A percentile compares a stretch with the other conserved stretches of the same genome.
Conservation (phyloP, 2,113 vertebrate species). For the Phylloscopus whistleri region DNA sequence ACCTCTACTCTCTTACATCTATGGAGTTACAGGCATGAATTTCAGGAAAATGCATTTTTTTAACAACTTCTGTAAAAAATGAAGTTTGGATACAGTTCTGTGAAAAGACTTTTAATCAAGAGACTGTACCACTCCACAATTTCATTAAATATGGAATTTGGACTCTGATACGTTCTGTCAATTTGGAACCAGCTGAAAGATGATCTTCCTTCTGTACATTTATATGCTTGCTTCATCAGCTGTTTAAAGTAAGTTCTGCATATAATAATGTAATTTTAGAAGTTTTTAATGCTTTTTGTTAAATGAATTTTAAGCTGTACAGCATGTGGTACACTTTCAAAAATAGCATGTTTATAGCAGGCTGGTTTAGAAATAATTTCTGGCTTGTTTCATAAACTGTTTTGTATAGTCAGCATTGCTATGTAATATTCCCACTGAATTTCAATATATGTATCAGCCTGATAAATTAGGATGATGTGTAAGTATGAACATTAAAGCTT, state of each 20-base stretch:
- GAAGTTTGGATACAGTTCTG: neutral
- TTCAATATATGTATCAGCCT: neutral
- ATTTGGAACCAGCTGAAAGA: neutral
- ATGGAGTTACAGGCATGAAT: neutral
- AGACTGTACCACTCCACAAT: neutral
- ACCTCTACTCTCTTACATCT: neutral
- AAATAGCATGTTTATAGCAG: neutral
- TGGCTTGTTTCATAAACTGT: neutral
- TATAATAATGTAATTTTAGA: neutral
- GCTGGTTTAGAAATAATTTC: neutral
- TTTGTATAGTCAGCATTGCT: neutral
- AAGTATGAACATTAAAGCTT: constrained; percentile 32
- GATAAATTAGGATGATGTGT: neutral
- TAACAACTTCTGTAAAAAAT: neutral
- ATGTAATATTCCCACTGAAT: neutral
- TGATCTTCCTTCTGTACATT: neutral
- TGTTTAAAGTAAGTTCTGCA: neutral
- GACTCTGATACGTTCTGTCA: neutral
- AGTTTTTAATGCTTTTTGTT: neutral
- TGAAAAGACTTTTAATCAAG: neutral
- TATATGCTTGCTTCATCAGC: neutral
- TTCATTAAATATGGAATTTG: neutral
- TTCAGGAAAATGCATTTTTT: neutral
- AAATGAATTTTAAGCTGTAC: neutral
- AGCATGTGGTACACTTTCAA: neutral